phyloP scores from a whole-genome alignment of 30 jellyfish, hydroid and myxozoan genomes.

The Cassiopea xamachana region DNA sequence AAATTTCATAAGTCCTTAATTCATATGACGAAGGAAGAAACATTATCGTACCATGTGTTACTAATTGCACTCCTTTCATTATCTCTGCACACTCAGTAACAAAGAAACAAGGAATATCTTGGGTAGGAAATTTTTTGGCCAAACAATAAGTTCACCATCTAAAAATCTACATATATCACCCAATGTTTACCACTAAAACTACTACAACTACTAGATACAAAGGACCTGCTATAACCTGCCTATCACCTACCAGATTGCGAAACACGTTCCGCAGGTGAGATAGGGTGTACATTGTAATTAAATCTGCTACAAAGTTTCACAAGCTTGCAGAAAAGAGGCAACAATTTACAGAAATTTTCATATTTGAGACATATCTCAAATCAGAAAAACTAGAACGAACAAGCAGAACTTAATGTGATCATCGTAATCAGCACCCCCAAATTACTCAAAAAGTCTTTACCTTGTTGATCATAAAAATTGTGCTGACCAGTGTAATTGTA shows the following conservation, averaged over 20 bases:
- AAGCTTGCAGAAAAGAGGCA: neutral
- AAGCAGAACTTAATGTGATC: neutral
- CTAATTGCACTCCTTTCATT: neutral
- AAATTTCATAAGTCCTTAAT: slow-evolving; percentile 25
- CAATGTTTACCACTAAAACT: neutral
- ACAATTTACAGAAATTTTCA: neutral
- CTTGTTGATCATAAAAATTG: neutral
- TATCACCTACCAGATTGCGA: too few species aligned
- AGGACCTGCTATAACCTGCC: too few species aligned
- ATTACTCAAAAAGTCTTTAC: neutral
- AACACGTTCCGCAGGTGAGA: too few species aligned
- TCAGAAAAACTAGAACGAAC: neutral
- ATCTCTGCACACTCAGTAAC: slow-evolving; percentile 34
- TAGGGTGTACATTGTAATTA: too few species aligned
- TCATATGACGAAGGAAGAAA: slow-evolving; percentile 49
- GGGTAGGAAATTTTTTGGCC: slow-evolving; percentile 48
- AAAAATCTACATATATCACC: slow-evolving; percentile 34
- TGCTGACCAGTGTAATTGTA: too few species aligned
- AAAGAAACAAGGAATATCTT: slow-evolving; percentile 24
- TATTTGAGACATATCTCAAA: neutral
- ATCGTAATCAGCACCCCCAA: neutral
- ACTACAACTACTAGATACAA: too few species aligned
- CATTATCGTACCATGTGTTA: slow-evolving; percentile 10
- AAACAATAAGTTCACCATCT: slow-evolving; percentile 51
- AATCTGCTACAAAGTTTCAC: neutral